These are phyloP conservation scores for Lasioglossum leucozonium DNA, from an alignment of 2,888 invertebrate genomes.

Conservation along the genomic window DNA sequence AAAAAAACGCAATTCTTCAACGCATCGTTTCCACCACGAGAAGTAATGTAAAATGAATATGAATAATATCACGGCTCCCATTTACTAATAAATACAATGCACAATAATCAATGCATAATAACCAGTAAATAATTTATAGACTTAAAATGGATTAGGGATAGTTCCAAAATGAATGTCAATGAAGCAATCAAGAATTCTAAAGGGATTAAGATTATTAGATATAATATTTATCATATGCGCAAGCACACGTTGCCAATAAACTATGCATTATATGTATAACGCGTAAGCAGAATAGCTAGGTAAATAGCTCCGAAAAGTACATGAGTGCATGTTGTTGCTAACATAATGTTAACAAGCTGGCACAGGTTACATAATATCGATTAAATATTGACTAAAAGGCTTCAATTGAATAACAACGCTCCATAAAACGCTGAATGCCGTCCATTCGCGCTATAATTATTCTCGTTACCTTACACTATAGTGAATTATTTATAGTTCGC, in stretches of 20 bases:
- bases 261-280: neutral
- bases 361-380: neutral
- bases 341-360: slow-evolving; percentile 16
- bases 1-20: neutral
- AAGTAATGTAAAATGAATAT: neutral
- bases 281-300: neutral
- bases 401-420: neutral
- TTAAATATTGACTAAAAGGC: slow-evolving; percentile 1
- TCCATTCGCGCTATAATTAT: neutral
- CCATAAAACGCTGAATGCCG: neutral
- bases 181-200: neutral
- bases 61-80: neutral
- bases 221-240: neutral
- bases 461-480: neutral
- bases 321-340: neutral
- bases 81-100: neutral
- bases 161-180: neutral
- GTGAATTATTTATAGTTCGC: neutral
- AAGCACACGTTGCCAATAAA: neutral
- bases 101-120: neutral
- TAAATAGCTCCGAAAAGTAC: neutral
- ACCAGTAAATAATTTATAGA: neutral
- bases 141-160: neutral
- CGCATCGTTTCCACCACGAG: neutral
- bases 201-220: neutral